Conservation (phyloP, 53 echinoderm and acorn worm genomes). For the Hippasteria phrygiana region DNA sequence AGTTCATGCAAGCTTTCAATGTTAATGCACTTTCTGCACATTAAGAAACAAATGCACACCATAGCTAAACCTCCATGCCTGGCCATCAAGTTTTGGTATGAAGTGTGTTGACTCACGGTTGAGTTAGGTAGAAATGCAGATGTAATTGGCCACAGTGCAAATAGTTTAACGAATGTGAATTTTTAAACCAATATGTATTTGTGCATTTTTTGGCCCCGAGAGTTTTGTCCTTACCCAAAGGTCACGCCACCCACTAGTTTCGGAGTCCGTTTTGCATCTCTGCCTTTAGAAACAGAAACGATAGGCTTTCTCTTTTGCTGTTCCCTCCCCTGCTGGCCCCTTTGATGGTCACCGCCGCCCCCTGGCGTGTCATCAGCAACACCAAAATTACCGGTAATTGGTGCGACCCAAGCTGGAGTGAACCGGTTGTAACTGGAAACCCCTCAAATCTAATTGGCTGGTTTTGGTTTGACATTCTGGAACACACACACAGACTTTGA, state of each 20-base stretch:
- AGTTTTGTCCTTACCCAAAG: conserved; percentile 3
- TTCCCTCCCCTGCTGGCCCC: conserved; percentile 63
- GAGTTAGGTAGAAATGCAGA: neutral
- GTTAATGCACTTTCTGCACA: neutral
- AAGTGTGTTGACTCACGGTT: neutral
- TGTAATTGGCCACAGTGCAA: conserved; percentile 31
- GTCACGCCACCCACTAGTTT: conserved; percentile 35
- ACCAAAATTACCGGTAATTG: conserved; percentile 65
- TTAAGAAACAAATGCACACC: neutral
- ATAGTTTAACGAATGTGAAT: conserved; percentile 42
- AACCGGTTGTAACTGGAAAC: conserved; percentile 47
- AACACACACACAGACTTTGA: conserved; percentile 44
- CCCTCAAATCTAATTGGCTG: conserved; percentile 39
- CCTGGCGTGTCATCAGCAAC: conserved; percentile 67
- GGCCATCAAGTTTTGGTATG: too few species aligned
- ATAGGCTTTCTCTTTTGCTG: conserved; percentile 53
- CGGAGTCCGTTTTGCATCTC: neutral
- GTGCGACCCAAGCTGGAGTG: conserved; percentile 38
- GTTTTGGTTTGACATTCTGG: conserved; percentile 30
- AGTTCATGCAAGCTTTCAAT: neutral
- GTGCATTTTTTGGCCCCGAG: neutral
- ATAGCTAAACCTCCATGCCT: too few species aligned
- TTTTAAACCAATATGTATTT: conserved; percentile 62
- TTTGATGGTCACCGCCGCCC: conserved; percentile 56
- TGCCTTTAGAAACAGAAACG: conserved; percentile 47